These are phyloP conservation scores for Channallabes apus DNA, from an alignment of 2,797 vertebrate genomes.

Conservation along the genomic window DNA sequence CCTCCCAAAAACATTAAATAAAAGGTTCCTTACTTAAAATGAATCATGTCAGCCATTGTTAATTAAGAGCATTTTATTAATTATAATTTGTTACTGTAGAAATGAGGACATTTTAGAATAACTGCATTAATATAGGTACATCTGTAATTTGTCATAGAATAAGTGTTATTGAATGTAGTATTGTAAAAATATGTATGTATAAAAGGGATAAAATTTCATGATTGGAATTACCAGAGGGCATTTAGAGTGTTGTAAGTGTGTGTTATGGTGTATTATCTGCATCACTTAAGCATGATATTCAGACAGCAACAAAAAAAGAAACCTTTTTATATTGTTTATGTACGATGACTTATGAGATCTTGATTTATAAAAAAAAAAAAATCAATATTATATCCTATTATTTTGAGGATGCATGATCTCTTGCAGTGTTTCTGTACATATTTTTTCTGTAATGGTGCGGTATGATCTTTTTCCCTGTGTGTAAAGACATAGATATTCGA, in stretches of 20 bases:
- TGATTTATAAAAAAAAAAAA: background rate
- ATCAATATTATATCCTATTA: slow-evolving; percentile 8
- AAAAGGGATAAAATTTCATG: background rate
- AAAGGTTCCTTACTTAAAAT: background rate
- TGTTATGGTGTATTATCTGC: slow-evolving; percentile 8
- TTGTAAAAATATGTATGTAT: background rate
- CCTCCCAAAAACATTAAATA: background rate
- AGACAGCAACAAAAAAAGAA: background rate
- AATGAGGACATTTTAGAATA: background rate
- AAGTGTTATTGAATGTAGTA: background rate
- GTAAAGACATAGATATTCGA: background rate
- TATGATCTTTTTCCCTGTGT: background rate
- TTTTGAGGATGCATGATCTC: slow-evolving; percentile 36
- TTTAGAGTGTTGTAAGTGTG: background rate
- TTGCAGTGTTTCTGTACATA: slow-evolving; percentile 35
- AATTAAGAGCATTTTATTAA: background rate
- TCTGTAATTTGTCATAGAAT: background rate
- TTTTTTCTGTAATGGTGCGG: slow-evolving; percentile 3
- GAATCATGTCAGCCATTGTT: background rate
- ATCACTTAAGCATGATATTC: background rate
- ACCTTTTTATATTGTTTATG: background rate
- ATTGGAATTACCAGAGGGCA: slow-evolving; percentile 14
- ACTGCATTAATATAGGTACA: background rate
- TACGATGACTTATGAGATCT: background rate
- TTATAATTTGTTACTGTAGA: background rate